Conservation (phyloP, 1,140 invertebrate species). For the Pseudomyrmex pallidus region DNA sequence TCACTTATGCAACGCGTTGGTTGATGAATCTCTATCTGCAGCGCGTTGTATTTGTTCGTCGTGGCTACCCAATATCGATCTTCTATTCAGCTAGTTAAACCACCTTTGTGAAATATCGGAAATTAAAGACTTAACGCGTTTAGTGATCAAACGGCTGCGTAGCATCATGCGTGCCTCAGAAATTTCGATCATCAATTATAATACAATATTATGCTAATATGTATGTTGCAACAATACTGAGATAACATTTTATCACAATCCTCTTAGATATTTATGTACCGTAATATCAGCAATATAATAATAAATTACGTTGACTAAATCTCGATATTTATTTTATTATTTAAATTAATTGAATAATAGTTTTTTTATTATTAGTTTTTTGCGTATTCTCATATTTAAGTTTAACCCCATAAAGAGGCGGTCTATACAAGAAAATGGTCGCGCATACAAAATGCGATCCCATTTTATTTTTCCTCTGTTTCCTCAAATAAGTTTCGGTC, state of each 20-base stretch:
- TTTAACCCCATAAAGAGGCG: neutral
- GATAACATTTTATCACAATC: neutral
- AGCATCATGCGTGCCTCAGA: neutral
- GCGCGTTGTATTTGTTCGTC: slow-evolving; percentile 44
- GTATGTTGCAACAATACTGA: neutral
- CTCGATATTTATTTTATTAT: neutral
- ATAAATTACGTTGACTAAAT: neutral
- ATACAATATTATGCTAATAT: neutral
- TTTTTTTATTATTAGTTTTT: no score
- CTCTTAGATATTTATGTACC: neutral
- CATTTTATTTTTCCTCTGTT: slow-evolving; percentile 4
- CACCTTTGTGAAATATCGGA: slow-evolving; percentile 29
- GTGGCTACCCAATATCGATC: slow-evolving; percentile 35
- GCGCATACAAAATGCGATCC: neutral
- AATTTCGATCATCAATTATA: neutral
- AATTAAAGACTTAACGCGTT: slow-evolving; percentile 28
- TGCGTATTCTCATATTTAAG: no score
- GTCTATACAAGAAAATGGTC: neutral
- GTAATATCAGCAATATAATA: neutral
- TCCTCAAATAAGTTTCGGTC: slow-evolving; percentile 12
- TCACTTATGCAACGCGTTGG: slow-evolving; percentile 49
- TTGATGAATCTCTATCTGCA: slow-evolving; percentile 46
- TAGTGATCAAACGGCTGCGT: neutral
- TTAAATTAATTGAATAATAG: neutral
- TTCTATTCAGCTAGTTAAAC: slow-evolving; percentile 29